phyloP scores from a whole-genome alignment of 1,140 invertebrate genomes.

The Trichonephila clavata region DNA sequence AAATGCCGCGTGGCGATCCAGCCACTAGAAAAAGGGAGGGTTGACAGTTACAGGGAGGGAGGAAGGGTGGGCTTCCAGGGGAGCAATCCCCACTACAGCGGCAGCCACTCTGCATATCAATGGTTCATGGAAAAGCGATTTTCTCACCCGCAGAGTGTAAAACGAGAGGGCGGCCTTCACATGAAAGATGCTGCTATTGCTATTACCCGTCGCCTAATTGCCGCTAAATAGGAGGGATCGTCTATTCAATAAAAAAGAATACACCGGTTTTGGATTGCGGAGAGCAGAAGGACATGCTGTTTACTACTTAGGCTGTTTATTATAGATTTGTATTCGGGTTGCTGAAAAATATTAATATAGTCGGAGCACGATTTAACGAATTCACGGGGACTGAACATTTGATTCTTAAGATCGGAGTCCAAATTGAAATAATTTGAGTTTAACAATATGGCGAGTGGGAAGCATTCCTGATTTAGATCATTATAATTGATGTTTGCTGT shows the following conservation, averaged over 20 bases:
- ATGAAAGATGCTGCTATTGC: slow-evolving; percentile 3
- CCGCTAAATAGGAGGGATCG: slow-evolving; percentile 33
- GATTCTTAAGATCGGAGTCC: no score
- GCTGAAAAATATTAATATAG: no score
- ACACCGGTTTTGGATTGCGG: background rate
- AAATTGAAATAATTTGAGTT: no score
- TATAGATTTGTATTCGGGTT: no score
- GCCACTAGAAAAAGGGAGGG: background rate
- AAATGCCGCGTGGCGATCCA: slow-evolving; percentile 52
- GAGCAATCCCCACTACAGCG: background rate
- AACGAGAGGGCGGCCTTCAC: slow-evolving; percentile 43
- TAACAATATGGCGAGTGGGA: no score
- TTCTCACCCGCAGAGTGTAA: slow-evolving; percentile 73
- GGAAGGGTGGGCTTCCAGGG: background rate
- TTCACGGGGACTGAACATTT: no score
- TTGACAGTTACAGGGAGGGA: background rate
- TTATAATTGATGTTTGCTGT: no score
- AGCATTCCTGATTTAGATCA: no score
- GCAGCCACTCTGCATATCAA: slow-evolving; percentile 71
- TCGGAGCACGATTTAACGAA: no score
- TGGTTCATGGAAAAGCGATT: slow-evolving; percentile 51
- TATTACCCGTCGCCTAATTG: slow-evolving; percentile 24
- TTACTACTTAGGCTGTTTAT: background rate
- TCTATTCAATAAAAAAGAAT: background rate
- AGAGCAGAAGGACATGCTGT: background rate